Conservation (phyloP, 2,888 invertebrate genomes). For the Colostygia pectinataria region DNA sequence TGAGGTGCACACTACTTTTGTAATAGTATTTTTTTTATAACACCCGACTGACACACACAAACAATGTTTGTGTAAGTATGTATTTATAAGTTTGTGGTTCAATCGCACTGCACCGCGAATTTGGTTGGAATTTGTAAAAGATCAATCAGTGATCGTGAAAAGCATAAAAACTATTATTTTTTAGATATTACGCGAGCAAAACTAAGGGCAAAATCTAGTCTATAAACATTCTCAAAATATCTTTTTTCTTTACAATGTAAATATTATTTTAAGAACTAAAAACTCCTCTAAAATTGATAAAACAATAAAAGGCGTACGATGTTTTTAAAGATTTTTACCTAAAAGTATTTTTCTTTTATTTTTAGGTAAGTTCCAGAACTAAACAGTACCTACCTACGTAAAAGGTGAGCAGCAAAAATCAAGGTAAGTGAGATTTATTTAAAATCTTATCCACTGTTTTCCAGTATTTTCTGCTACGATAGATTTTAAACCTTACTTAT, state of each 20-base stretch:
- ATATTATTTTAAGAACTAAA: not conserved
- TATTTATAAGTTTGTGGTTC: no score
- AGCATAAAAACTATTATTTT: no score
- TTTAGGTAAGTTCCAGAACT: constrained; percentile 52
- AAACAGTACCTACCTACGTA: no score
- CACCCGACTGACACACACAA: no score
- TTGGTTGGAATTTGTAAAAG: no score
- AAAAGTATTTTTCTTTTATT: constrained; percentile 32
- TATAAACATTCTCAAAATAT: not conserved
- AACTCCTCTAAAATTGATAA: constrained; percentile 1
- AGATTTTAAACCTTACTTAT: not conserved
- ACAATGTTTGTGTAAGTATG: no score
- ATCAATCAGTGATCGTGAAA: no score
- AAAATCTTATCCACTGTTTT: not conserved
- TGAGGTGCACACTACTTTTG: no score
- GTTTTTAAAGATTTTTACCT: constrained; percentile 1
- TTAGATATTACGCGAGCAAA: no score
- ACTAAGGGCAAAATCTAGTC: no score
- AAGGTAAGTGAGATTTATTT: constrained; percentile 12
- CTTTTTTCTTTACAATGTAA: not conserved
- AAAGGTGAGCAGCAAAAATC: constrained; percentile 8
- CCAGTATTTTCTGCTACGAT: not conserved
- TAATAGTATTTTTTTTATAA: no score
- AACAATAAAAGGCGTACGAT: constrained; percentile 1
- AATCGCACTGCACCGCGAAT: no score